Evolutionary conservation across 1,140 invertebrate genomes (phyloP), one percentile per base, ranked within the genome.

Genomic region (Ooceraea biroi): DNA sequence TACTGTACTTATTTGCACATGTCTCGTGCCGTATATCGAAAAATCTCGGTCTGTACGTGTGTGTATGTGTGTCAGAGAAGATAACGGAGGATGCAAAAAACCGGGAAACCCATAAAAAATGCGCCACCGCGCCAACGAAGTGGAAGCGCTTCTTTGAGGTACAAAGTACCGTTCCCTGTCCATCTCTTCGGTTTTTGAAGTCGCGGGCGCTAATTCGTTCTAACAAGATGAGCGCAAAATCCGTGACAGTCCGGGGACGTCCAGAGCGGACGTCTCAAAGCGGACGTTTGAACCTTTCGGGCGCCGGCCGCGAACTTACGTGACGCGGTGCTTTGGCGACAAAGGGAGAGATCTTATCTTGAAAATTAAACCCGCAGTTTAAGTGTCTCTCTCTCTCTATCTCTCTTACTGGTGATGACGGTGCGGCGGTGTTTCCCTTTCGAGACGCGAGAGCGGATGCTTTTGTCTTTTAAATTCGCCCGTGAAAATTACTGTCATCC

Each of bases 191-290:
- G 52, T 69, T 80, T 36, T 58, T 58, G 36, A 80, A 69, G 76
- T 80, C 50, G 36, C 65, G 22, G 17, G 65, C 65, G 36, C 65
- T 50, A 36, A 80, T 80, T 80, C 76, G 50, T 80, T 80, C 65
- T 80, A 80, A 80, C 76, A 22, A 71, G 76, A 80, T 80, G 76
- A 57, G 76, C 76, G 50, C 76, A 71, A 71, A 80, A 80, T 80
- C 65, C 69, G 65, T 71, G 48, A 80, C 65, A 71, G 46, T 65
- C 19, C 65, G 17, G 22, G 61, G 30, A 44, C 22, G 19, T 41
- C 22, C 27, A 60, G 41, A 10, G 41, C 22, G 44, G 25, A 58
- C 65, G 14, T 69, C n/a, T 69, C 76, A 80, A 80, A 80, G 76
- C 57, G 76, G 4, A 46, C 52, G 76, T 78, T 78, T 68, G 76